Conservation (phyloP, 2,888 invertebrate species). For the Plagodis dolabraria region DNA sequence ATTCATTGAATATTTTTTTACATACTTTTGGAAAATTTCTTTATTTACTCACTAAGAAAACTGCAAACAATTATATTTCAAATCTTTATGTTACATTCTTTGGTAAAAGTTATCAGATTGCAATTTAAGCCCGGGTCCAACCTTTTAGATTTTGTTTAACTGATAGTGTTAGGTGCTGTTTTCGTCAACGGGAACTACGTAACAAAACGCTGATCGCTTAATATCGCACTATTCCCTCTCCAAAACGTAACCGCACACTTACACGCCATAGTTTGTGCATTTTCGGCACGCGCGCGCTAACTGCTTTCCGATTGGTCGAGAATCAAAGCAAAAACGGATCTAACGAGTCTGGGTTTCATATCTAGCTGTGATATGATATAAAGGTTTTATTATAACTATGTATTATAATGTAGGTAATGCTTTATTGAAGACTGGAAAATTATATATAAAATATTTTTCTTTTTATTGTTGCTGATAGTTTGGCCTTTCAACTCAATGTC, state of each 20-base stretch:
- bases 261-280: constrained; percentile 46
- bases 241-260: constrained; percentile 25
- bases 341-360: constrained; percentile 35
- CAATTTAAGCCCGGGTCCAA: not conserved
- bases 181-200: not conserved
- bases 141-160: not conserved
- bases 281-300: constrained; percentile 44
- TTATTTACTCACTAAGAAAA: too few species aligned
- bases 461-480: not conserved
- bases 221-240: constrained; percentile 12
- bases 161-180: too few species aligned
- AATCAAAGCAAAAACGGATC: constrained; percentile 41
- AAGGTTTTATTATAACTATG: not conserved
- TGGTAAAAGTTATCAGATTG: too few species aligned
- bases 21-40: too few species aligned
- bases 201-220: constrained; percentile 6
- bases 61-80: too few species aligned
- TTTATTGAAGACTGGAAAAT: constrained; percentile 12
- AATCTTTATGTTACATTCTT: too few species aligned
- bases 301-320: constrained; percentile 43
- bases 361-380: constrained; percentile 20
- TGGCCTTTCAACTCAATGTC: too few species aligned
- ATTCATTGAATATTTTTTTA: too few species aligned
- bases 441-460: not conserved
- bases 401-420: constrained; percentile 4